phyloP scores from a whole-genome alignment of 2,888 invertebrate genomes.

The Coelopa pilipes region DNA sequence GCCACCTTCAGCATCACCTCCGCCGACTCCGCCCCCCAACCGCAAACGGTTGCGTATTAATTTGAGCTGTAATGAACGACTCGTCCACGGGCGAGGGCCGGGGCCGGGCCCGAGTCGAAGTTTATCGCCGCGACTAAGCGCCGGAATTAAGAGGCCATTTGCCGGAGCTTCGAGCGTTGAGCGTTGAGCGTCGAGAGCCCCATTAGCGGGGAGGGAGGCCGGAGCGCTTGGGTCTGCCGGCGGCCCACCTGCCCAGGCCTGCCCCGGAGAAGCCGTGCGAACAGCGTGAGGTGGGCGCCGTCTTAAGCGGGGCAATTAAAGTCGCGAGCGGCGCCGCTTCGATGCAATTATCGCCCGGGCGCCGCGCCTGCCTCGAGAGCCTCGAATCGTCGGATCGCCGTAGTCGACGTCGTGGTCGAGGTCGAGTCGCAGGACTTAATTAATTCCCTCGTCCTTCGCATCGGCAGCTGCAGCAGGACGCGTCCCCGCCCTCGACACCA shows the following conservation, averaged over 20 bases:
- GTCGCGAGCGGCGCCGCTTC: background rate
- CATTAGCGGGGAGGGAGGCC: too few species aligned
- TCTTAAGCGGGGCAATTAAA: background rate
- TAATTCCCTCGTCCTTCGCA: too few species aligned
- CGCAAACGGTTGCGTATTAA: conserved; percentile 48
- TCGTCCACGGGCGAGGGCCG: conserved; percentile 38
- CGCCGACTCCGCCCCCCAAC: conserved; percentile 30
- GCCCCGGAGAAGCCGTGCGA: too few species aligned
- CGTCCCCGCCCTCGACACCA: too few species aligned
- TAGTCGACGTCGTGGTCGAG: too few species aligned
- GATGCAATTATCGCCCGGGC: background rate
- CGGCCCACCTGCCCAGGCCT: too few species aligned
- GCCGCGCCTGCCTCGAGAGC: too few species aligned
- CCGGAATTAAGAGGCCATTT: conserved; percentile 41
- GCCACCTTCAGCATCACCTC: background rate
- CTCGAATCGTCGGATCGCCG: too few species aligned
- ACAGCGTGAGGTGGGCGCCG: background rate
- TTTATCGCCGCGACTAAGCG: conserved; percentile 47
- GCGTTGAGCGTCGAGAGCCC: background rate
- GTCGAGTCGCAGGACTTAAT: too few species aligned
- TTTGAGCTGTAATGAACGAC: conserved; percentile 50
- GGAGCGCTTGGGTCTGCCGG: too few species aligned
- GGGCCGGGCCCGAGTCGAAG: conserved; percentile 41
- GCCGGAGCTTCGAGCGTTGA: conserved; percentile 7
- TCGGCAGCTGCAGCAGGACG: too few species aligned